Base-by-base conservation (phyloP, 2,888 invertebrate species). In the Gibbula magus region DNA sequence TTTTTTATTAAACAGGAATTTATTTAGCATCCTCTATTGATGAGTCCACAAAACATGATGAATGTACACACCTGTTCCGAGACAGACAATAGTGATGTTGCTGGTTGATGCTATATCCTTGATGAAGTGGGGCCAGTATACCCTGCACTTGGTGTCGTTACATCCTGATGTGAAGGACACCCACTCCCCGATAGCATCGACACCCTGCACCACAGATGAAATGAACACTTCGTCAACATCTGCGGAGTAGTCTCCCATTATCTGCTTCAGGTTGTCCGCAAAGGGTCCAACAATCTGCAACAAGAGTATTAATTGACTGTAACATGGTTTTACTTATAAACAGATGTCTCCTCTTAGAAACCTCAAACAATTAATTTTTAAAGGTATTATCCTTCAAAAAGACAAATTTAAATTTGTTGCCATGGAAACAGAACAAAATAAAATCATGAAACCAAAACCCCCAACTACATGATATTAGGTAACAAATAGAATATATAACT, bases 211-310 rank as follows among this genome's bases (percentile, higher is more conserved):
- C 0, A 91, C 90, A 2, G 91, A 90, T n/a, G 79, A 84, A 0
- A 86, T 81, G 75, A 85, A 90, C 18, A 77, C 78, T 0, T 83
- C 70, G 25, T 87, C 86, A 7, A 86, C 79, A 22, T 83, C 80
- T 0, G 91, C 86, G 16, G 86, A 79, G 79, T 92, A 92, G 79
- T 89, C 89, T 4, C 92, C 92, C 84, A 87, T 91, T 7, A 91
- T 70, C 56, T 87, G 85, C 1, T 75, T 75, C 0, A 87, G 52
- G 76, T 91, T 90, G 82, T 91, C 83, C 3, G 91, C 88, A 89
- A 91, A 89, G 4, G 92, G 92, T 7, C 92, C 92, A 73, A 92
- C 84, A 32, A 92, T 79, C 91, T 91, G 83, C 67, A 84, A 77
- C 53, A 20, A 61, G 22, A 20, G 35, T 20, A 29, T 29, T 7